phyloP scores from a whole-genome alignment of 2,113 vertebrate species.

The Petaurus breviceps region DNA sequence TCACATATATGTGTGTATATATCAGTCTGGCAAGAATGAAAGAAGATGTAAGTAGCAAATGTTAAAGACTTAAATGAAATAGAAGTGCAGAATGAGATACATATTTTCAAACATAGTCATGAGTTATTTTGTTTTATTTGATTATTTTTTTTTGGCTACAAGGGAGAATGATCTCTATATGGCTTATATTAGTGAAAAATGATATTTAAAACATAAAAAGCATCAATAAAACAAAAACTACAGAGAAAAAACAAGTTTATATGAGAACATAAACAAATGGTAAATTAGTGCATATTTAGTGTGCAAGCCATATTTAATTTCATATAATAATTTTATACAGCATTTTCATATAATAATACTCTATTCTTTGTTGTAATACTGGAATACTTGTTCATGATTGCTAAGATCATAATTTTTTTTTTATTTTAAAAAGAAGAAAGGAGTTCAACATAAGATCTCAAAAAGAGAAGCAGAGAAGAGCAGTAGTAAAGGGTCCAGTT shows the following conservation, averaged over 20 bases:
- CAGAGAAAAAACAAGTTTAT: background rate
- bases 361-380: too few relatives aligned
- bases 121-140: background rate
- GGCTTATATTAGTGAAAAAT: background rate
- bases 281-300: background rate
- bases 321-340: too few relatives aligned
- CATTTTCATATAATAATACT: too few relatives aligned
- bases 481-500: too few relatives aligned
- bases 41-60: background rate
- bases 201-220: background rate
- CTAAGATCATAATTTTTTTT: too few relatives aligned
- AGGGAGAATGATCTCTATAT: background rate
- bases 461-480: too few relatives aligned
- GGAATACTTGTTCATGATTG: too few relatives aligned
- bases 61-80: too few relatives aligned
- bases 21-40: background rate
- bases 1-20: background rate
- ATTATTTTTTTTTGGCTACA: background rate
- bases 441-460: too few relatives aligned
- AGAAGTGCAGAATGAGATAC: background rate
- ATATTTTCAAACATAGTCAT: background rate
- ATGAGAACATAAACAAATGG: background rate
- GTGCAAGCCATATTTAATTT: too few relatives aligned
- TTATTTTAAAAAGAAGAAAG: too few relatives aligned
- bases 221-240: background rate